These are phyloP conservation scores for Oligia strigilis DNA, from an alignment of 2,888 invertebrate genomes.

Conservation along the genomic window DNA sequence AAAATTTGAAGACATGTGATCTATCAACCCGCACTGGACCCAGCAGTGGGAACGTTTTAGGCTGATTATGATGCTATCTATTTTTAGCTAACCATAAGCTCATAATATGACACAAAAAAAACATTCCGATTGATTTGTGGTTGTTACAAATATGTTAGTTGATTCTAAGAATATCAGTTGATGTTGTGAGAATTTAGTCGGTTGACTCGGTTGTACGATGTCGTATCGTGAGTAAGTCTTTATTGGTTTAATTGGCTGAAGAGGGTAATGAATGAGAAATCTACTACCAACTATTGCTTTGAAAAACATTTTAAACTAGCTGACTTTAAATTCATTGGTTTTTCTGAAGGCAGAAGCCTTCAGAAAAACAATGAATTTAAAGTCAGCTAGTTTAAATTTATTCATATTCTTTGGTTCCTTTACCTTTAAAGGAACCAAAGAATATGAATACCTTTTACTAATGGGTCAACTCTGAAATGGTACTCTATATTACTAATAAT, in stretches of 20 bases:
- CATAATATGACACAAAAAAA: background rate
- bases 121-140: background rate
- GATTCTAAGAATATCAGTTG: constrained; percentile 23
- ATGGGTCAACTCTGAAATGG: too few species aligned
- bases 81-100: background rate
- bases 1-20: background rate
- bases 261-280: constrained; percentile 4
- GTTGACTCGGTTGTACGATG: background rate
- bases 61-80: background rate
- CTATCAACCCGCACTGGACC: background rate
- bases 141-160: background rate
- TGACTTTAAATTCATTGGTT: background rate
- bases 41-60: background rate
- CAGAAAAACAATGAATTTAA: too few species aligned
- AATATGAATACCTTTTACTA: too few species aligned
- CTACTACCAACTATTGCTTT: background rate
- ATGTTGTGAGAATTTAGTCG: constrained; percentile 14
- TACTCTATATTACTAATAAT: too few species aligned
- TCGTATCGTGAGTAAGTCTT: constrained; percentile 16
- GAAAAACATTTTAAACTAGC: background rate
- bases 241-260: constrained; percentile 34
- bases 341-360: too few species aligned
- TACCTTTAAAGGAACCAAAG: too few species aligned
- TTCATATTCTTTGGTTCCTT: too few species aligned
- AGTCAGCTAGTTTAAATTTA: too few species aligned